Conservation (phyloP, 2,888 invertebrate species). For the Parnassius smintheus region DNA sequence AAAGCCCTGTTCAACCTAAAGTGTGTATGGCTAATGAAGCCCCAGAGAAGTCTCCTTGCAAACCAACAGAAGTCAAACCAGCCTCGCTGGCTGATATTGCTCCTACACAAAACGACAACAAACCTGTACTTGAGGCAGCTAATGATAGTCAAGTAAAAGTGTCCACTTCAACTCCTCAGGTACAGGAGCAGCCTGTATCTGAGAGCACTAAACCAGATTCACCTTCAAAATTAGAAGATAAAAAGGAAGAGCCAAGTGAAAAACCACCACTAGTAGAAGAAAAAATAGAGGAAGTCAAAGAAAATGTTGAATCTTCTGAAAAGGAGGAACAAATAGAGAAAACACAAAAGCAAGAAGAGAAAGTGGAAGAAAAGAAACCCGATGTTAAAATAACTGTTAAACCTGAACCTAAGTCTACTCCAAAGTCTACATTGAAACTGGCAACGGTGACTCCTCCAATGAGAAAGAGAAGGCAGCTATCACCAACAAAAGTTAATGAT, state of each 20-base stretch:
- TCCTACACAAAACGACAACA: conserved; percentile 64
- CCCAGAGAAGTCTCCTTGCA: conserved; percentile 63
- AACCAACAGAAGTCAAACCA: conserved; percentile 63
- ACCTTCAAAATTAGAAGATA: conserved; percentile 53
- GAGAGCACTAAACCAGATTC: conserved; percentile 52
- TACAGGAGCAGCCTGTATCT: conserved; percentile 42
- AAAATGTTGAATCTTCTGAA: conserved; percentile 43
- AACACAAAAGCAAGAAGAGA: conserved; percentile 39
- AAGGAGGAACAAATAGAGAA: conserved; percentile 58
- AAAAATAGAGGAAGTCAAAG: conserved; percentile 45
- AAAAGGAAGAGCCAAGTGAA: conserved; percentile 53
- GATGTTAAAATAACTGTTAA: conserved; percentile 52
- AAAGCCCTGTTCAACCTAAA: conserved; percentile 60
- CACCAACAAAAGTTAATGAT: conserved; percentile 61
- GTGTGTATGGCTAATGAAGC: conserved; percentile 64
- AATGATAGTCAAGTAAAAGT: conserved; percentile 61
- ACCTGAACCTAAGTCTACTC: conserved; percentile 52
- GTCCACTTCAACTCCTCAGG: conserved; percentile 47
- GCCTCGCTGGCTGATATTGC: conserved; percentile 66
- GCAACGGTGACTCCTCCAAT: conserved; percentile 81
- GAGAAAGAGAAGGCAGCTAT: conserved; percentile 77
- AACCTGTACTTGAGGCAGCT: conserved; percentile 66
- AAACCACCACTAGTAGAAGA: conserved; percentile 43
- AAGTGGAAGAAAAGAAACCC: conserved; percentile 41
- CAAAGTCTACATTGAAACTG: conserved; percentile 76